These are phyloP conservation scores for Chelidonichthys spinosus DNA, from an alignment of 2,797 vertebrate species.

Conservation along the genomic window DNA sequence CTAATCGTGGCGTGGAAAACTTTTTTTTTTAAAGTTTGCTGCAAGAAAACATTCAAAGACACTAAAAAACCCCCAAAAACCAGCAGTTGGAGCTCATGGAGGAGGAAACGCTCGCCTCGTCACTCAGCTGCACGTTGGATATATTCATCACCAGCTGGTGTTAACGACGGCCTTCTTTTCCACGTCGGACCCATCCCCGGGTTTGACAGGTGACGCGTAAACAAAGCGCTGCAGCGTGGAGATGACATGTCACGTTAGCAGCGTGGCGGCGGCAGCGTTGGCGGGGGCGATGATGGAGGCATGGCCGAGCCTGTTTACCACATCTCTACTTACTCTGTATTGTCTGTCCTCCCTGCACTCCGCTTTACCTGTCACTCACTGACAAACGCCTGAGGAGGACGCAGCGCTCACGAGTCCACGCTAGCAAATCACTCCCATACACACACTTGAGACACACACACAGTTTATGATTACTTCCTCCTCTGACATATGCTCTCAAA, in stretches of 20 bases:
- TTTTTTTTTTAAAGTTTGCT: neutral
- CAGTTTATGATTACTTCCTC: neutral
- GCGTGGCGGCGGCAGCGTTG: neutral
- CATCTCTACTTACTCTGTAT: conserved; percentile 62
- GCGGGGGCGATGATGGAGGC: conserved; percentile 11
- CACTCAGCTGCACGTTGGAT: conserved; percentile 38
- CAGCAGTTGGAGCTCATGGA: no score
- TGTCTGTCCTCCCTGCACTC: conserved; percentile 52
- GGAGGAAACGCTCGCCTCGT: neutral
- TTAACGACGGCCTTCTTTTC: conserved; percentile 45
- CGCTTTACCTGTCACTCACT: conserved; percentile 69
- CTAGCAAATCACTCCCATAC: neutral
- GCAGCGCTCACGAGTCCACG: conserved; percentile 8
- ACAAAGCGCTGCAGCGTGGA: conserved; percentile 44
- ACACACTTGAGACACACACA: neutral
- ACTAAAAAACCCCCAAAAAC: neutral
- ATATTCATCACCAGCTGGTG: conserved; percentile 45
- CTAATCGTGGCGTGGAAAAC: no score
- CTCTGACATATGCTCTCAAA: conserved; percentile 8
- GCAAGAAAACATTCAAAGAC: neutral
- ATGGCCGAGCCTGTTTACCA: conserved; percentile 57
- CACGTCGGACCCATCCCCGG: conserved; percentile 46
- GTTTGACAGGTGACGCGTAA: conserved; percentile 49
- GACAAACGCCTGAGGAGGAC: conserved; percentile 39
- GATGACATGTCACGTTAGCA: conserved; percentile 45